Evolutionary conservation across 2,888 invertebrate genomes (phyloP), one percentile per base, ranked within the genome.

Genomic region (Ommatoiulus sabulosus): DNA sequence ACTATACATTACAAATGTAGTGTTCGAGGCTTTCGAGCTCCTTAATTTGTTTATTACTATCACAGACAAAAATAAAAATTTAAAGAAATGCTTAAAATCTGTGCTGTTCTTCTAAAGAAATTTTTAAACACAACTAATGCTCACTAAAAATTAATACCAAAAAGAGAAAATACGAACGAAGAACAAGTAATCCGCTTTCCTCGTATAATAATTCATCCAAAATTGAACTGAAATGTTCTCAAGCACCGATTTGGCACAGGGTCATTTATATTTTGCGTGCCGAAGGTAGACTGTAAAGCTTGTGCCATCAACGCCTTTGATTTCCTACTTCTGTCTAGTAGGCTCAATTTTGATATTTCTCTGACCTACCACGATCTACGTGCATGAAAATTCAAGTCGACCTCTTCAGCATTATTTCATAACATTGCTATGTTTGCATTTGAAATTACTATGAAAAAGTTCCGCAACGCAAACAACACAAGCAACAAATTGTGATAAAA

Each of bases 401-500:
- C 80, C 80, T 80, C 12, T 35, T 35, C 80, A 35, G 80, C 80
- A 80, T 35, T 80, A 80, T 35, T 35, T 80, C 80, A 80, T 80
- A 80, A 80, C 35, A 35, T 3, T 35, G 80, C 35, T 80, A 80
- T 80, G 80, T 80, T 80, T 80, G 80, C 80, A 35, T 80, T 80
- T 80, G 80, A 35, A 80, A 80, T 80, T 80, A 35, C 12, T 80
- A 12, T 35, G 80, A 80, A 80, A 80, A 80, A 80, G 12, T 80
- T 35, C 7, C 80, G 80, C 80, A 35, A 35, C 35, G 80, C 12
- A 1, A 35, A 35, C 80, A 80, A 80, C 35, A 80, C 80, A 80
- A 80, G 80, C 80, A 10, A 80, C 35, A 35, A 80, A 80, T 80
- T 35, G 80, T 44, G 86, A 86, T 86, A 46, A 86, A 44, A 46